Conservation (phyloP, 2,888 invertebrate species). For the Ceramica pisi region DNA sequence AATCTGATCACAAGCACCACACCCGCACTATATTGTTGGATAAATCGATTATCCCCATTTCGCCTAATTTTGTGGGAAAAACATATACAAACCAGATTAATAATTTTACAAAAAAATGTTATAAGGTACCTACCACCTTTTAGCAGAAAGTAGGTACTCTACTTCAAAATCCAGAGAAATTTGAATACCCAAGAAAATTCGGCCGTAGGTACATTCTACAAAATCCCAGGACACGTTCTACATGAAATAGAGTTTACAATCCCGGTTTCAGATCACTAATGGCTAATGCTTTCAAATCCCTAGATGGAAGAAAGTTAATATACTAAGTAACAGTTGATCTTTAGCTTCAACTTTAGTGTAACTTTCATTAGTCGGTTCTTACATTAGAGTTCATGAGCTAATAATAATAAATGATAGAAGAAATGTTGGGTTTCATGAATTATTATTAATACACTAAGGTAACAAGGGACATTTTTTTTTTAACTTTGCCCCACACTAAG, state of each 20-base stretch:
- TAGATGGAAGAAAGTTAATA: constrained; percentile 21
- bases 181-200: neutral
- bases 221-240: constrained; percentile 29
- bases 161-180: neutral
- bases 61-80: no score
- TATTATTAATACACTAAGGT: neutral
- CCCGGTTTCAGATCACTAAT: constrained; percentile 36
- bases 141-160: no score
- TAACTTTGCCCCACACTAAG: no score
- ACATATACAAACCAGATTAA: no score
- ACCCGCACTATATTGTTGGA: no score
- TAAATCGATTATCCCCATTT: no score
- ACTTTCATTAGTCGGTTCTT: constrained; percentile 13
- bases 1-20: no score
- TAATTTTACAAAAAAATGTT: no score
- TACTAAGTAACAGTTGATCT: constrained; percentile 26
- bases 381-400: neutral
- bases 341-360: constrained; percentile 7
- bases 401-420: neutral
- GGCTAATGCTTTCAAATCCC: constrained; percentile 46
- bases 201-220: neutral
- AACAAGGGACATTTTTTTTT: no score
- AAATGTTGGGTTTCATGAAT: neutral
- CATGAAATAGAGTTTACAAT: constrained; percentile 30
- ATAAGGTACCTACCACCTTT: no score